A percentile compares a stretch with the other conserved stretches of the same genome.
Evolutionary conservation across 1,140 invertebrate genomes (phyloP).

Genomic region (Pogonomyrmex californicus): DNA sequence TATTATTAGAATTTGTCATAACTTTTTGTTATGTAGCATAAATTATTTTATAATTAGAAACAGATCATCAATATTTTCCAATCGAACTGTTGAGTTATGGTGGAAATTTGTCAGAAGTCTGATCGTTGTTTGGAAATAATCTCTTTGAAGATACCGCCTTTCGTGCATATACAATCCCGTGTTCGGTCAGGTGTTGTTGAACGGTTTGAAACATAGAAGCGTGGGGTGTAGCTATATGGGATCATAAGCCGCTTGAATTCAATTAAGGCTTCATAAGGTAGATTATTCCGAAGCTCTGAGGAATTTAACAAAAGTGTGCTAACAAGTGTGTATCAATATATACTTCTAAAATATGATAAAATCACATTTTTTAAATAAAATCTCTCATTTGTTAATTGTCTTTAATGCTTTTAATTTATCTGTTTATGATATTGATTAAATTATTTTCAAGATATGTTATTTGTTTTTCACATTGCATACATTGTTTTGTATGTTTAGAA

Average conservation of each 20-base stretch:
- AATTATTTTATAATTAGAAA: not conserved
- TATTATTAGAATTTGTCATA: not conserved
- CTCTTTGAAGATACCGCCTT: slow-evolving; percentile 35
- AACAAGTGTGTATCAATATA: not conserved
- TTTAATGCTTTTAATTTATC: not conserved
- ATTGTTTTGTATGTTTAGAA: not conserved
- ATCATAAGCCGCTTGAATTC: slow-evolving; percentile 60
- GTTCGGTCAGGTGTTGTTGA: slow-evolving; percentile 58
- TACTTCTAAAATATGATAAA: slow-evolving; percentile 15
- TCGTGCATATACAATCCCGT: not conserved
- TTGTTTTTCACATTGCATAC: not conserved
- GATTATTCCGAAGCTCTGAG: slow-evolving; percentile 45
- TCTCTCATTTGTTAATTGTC: slow-evolving; percentile 5
- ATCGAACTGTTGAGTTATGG: not conserved
- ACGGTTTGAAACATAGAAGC: slow-evolving; percentile 30
- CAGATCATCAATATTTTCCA: slow-evolving; percentile 1
- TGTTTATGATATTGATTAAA: not conserved
- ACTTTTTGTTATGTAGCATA: not conserved
- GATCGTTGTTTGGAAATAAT: slow-evolving; percentile 29
- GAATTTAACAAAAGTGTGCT: slow-evolving; percentile 49
- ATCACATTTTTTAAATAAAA: not conserved
- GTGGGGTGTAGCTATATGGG: slow-evolving; percentile 24
- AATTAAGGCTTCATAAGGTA: slow-evolving; percentile 66
- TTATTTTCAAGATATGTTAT: not conserved
- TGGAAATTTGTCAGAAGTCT: slow-evolving; percentile 32